Evolutionary conservation across 2,113 vertebrate species (phyloP), one percentile per base, ranked within the genome.

Genomic region (Melanerpes aurifrons): DNA sequence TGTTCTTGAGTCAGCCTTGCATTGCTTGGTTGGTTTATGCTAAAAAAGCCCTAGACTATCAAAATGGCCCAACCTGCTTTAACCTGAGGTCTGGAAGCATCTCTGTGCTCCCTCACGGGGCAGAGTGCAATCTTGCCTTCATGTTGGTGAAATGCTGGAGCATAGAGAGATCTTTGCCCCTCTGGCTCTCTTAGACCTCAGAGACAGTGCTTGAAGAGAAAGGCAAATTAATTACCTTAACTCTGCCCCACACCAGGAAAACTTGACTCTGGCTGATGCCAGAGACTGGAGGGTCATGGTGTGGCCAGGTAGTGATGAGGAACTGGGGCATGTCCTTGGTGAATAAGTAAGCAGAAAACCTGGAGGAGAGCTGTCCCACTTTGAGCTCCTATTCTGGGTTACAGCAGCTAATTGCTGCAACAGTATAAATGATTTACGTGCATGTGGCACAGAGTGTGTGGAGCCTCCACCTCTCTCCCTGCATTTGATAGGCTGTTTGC

Each of bases 271-370:
- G 2, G 31, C 53, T 53, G 28, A 47, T 81, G 21, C 66, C 25
- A 0, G 1, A 67, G 70, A 32, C 31, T 1, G 1, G 58, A 82
- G 87, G 62, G 70, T 71, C 26, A 31, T 0, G 12, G 21, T 61
- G 53, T 71, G 64, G 43, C 64, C 85, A 50, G 56, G 76, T 1
- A 2, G 47, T 58, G 62, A 72, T 0, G 0, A 61, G 70, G 76
- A 95, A 86, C 32, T 78, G 54, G 66, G 59, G 5, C 76, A 64
- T 3, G 59, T 82, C 62, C 54, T 66, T 32, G 31, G 56, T 58
- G 70, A 81, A 78, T 75, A 78, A 86, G 61, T 15, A 37, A 86
- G 29, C 57, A 90, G 80, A 81, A 93, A 86, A 56, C 53, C n/a
- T 58, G 53, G 35, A 7, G 15, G 14, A 91, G 26, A 84, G 10